A percentile compares a stretch with the other conserved stretches of the same genome.
Conservation (phyloP, 2,797 vertebrate species). For the Poecilia velifera region DNA sequence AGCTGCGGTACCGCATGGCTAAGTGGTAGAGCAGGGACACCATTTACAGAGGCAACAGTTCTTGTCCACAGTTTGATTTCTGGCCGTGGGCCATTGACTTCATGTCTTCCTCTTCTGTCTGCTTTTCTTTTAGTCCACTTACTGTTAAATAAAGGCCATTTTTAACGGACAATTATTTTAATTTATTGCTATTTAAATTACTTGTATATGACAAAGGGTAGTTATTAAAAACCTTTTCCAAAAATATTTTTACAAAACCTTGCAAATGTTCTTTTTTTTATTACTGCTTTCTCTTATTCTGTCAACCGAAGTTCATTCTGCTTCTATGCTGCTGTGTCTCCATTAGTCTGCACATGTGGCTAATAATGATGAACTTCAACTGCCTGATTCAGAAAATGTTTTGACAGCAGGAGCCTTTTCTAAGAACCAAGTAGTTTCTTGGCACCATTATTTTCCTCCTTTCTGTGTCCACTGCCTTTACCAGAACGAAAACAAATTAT, state of each 20-base stretch:
- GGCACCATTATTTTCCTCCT: neutral
- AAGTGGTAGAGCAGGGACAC: too few species aligned
- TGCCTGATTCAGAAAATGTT: neutral
- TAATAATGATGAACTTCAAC: constrained; percentile 8
- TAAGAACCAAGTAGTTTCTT: neutral
- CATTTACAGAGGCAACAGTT: too few species aligned
- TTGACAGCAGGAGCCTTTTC: neutral
- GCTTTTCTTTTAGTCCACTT: neutral
- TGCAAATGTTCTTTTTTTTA: constrained; percentile 1
- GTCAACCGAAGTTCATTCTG: constrained; percentile 3
- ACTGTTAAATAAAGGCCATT: neutral
- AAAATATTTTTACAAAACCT: neutral
- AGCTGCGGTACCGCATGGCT: neutral
- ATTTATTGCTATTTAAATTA: neutral
- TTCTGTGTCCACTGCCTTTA: neutral
- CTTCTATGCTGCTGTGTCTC: constrained; percentile 7
- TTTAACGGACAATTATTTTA: neutral
- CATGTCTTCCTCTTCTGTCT: too few species aligned
- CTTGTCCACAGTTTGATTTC: too few species aligned
- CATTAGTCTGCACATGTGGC: constrained; percentile 10
- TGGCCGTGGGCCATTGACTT: too few species aligned
- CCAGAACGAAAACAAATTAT: neutral
- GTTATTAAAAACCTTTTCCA: constrained; percentile 8
- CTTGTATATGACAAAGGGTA: neutral
- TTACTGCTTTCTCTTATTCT: neutral